phyloP scores from a whole-genome alignment of 2,888 invertebrate genomes.

The Cryptocephalus primarius region DNA sequence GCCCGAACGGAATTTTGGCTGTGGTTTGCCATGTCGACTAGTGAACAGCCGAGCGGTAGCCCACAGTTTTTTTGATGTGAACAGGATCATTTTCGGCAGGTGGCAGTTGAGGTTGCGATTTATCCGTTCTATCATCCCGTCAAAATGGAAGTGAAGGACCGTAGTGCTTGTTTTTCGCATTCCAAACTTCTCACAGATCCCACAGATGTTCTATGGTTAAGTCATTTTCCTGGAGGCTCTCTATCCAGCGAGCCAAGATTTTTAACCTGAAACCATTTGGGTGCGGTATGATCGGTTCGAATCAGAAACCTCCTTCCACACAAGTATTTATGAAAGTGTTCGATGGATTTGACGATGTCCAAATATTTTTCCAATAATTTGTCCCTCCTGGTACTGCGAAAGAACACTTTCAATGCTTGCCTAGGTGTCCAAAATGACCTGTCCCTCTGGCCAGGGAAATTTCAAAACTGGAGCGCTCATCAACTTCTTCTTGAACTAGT shows the following conservation, averaged over 20 bases:
- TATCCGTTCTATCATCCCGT: too few relatives aligned
- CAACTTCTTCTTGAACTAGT: too few relatives aligned
- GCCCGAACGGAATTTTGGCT: too few relatives aligned
- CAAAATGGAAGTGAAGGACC: too few relatives aligned
- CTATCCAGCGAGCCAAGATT: conserved; percentile 25
- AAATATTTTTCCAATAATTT: conserved; percentile 13
- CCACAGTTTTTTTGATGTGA: too few relatives aligned
- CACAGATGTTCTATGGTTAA: conserved; percentile 13
- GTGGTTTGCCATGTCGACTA: too few relatives aligned
- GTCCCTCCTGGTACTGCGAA: neutral
- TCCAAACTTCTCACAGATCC: too few relatives aligned
- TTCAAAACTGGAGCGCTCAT: too few relatives aligned
- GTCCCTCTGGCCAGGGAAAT: neutral
- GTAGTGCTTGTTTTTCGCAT: too few relatives aligned
- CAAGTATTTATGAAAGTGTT: conserved; percentile 23
- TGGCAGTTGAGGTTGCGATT: too few relatives aligned
- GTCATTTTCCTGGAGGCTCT: conserved; percentile 18
- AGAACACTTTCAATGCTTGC: conserved; percentile 3
- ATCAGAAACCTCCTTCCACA: conserved; percentile 15
- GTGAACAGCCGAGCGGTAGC: too few relatives aligned
- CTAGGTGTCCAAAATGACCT: conserved; percentile 2
- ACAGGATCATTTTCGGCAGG: too few relatives aligned
- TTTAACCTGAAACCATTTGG: conserved; percentile 25
- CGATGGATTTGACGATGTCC: conserved; percentile 9
- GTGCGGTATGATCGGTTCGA: conserved; percentile 23